These are phyloP conservation scores for Petrocephalus zakoni DNA, from an alignment of 2,113 vertebrate genomes.

Conservation along the genomic window DNA sequence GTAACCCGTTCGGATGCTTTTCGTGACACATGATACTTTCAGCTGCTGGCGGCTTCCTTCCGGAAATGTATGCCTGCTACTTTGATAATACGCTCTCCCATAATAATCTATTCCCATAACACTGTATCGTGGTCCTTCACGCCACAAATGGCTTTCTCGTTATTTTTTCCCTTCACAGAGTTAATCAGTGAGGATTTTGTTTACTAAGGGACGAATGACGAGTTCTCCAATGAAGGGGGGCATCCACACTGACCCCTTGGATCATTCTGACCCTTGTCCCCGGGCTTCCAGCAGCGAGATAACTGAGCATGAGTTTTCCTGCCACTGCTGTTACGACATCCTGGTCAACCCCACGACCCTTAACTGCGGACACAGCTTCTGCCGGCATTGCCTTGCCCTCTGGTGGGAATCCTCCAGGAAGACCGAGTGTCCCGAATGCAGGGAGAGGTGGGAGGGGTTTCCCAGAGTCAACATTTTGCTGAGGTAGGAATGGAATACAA, in stretches of 20 bases:
- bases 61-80: background rate
- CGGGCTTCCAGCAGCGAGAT: slow-evolving; percentile 40
- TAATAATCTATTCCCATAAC: background rate
- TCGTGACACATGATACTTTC: background rate
- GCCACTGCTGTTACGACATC: slow-evolving; percentile 90
- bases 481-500: slow-evolving; percentile 60
- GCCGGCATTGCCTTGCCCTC: slow-evolving; percentile 83
- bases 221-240: slow-evolving; percentile 40
- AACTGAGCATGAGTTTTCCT: slow-evolving; percentile 77
- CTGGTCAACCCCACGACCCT: slow-evolving; percentile 87
- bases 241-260: slow-evolving; percentile 6
- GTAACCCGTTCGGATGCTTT: background rate
- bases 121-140: background rate
- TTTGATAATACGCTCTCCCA: background rate
- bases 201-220: slow-evolving; percentile 5
- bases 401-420: slow-evolving; percentile 89
- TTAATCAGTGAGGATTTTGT: background rate
- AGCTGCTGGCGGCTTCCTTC: background rate
- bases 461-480: slow-evolving; percentile 91
- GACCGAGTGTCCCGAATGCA: slow-evolving; percentile 87
- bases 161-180: background rate
- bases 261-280: background rate
- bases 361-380: slow-evolving; percentile 94
- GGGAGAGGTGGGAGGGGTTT: slow-evolving; percentile 91
- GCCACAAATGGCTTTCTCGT: background rate